A percentile compares a stretch with the other conserved stretches of the same genome.
Conservation (phyloP, 1,140 invertebrate species). For the Trinorchestia longiramus region DNA sequence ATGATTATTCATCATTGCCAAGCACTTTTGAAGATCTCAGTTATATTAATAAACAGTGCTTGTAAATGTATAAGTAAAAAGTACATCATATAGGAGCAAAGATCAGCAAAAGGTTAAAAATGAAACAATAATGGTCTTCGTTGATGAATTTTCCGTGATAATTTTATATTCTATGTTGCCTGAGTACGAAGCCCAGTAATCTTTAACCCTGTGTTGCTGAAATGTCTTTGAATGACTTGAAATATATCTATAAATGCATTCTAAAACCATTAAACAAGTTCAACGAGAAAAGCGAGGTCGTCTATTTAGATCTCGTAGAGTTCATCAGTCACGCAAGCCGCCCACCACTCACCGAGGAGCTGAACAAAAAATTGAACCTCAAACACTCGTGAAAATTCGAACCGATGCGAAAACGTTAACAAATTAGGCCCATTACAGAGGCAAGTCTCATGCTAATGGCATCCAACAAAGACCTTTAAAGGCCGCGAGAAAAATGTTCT, state of each 20-base stretch:
- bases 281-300: background rate
- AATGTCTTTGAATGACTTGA: background rate
- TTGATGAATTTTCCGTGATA: no score
- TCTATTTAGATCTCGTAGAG: background rate
- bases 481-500: background rate
- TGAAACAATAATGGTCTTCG: no score
- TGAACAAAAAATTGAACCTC: constrained; percentile 8
- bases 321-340: constrained; percentile 13
- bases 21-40: no score
- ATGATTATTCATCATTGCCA: no score
- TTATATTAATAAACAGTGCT: no score
- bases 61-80: no score
- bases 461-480: constrained; percentile 37
- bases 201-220: background rate
- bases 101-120: no score
- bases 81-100: no score
- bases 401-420: constrained; percentile 40
- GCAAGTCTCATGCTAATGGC: constrained; percentile 51
- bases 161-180: no score
- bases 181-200: no score
- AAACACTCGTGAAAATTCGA: constrained; percentile 41
- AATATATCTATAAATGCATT: background rate
- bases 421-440: constrained; percentile 43
- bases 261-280: background rate
- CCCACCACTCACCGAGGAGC: background rate